A percentile compares a stretch with the other conserved stretches of the same genome.
These are phyloP conservation scores for Panagrolaimus sp. DNA, from an alignment of 1,140 invertebrate species.

Conservation along the genomic window DNA sequence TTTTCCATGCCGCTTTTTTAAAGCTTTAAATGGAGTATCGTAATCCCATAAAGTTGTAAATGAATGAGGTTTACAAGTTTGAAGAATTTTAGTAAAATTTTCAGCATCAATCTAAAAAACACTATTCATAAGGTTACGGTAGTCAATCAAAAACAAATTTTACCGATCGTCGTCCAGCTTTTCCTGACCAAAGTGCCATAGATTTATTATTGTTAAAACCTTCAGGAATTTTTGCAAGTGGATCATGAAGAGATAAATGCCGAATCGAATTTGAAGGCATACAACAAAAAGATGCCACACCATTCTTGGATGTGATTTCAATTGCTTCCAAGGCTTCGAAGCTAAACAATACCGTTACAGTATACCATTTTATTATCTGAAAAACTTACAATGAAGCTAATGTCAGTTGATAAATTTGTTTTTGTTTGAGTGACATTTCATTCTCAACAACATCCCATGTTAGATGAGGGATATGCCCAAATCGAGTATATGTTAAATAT, in stretches of 20 bases:
- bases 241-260: slow-evolving; percentile 29
- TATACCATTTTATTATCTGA: background rate
- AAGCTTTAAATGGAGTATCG: slow-evolving; percentile 27
- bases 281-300: slow-evolving; percentile 7
- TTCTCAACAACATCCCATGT: slow-evolving; percentile 26
- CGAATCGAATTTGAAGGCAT: slow-evolving; percentile 22
- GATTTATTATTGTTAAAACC: slow-evolving; percentile 27
- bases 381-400: background rate
- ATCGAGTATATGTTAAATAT: slow-evolving; percentile 29
- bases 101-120: background rate
- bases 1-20: slow-evolving; percentile 34
- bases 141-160: background rate
- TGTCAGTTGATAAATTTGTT: slow-evolving; percentile 26
- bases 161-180: background rate
- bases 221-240: slow-evolving; percentile 8
- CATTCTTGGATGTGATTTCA: background rate
- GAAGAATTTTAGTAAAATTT: background rate
- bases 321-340: background rate
- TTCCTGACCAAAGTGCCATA: slow-evolving; percentile 24
- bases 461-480: slow-evolving; percentile 30
- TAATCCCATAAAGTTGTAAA: slow-evolving; percentile 31
- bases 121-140: background rate
- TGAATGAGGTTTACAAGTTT: slow-evolving; percentile 12
- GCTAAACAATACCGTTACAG: background rate
- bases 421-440: slow-evolving; percentile 19